Evolutionary conservation across 2,888 invertebrate genomes (phyloP), one percentile per base, ranked within the genome.

Genomic region (Phortica magna): DNA sequence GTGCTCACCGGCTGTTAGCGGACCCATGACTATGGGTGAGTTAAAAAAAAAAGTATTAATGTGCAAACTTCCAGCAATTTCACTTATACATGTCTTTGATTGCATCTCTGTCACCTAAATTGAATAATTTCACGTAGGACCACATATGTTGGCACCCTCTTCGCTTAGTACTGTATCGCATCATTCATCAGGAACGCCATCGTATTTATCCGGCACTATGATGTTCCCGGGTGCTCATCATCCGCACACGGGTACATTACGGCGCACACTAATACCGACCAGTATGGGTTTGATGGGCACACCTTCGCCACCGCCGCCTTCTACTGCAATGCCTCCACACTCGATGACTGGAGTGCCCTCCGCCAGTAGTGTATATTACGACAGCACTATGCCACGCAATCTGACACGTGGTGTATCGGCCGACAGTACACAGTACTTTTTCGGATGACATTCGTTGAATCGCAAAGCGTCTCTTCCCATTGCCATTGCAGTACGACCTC

Each of bases 361-460:
- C 41, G 81, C 81, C 9, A 84, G 87, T 42, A 88, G 87, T 31
- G 83, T 91, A 31, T 91, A 91, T 78, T 91, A 91, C 75, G 91
- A 91, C 77, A 87, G 89, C 79, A 90, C 91, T 5, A 85, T 91
- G 79, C 91, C 92, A 19, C 83, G 92, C 7, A 88, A 84, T 77
- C 76, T 90, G 42, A 84, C 83, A 57, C 87, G 90, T 1, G 91
- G 90, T 48, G 76, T 89, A 82, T 87, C 90, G n/a, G 80, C 88
- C 48, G 90, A 90, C 77, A 84, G 83, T 76, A 85, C 84, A 0
- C 91, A 91, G 80, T 91, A 91, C 74, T 91, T 89, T 81, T 91
- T 91, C 76, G 92, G 92, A 90, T 92, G 92, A 92, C 92, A 92
- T 81, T 90, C 91, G 80, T 84, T 91, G 5, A 91, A 88, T 81